Conservation (phyloP, 2,888 invertebrate genomes). For the Xestia rhomboidea region DNA sequence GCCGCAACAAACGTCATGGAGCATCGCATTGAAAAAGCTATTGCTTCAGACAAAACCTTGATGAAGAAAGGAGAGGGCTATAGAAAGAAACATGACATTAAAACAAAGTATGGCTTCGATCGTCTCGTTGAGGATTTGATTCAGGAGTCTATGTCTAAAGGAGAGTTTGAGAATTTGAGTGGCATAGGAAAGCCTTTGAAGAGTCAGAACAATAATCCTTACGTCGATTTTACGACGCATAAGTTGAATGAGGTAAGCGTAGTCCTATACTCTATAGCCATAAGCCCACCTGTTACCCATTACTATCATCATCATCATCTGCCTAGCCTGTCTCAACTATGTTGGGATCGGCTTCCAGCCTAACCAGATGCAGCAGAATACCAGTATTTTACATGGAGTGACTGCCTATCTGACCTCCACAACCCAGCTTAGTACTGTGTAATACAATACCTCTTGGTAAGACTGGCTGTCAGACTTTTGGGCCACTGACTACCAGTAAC, state of each 20-base stretch:
- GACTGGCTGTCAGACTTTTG: too few species aligned
- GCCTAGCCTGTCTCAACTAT: too few species aligned
- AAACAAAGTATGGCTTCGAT: conserved; percentile 96
- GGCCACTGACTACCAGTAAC: too few species aligned
- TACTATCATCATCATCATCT: neutral
- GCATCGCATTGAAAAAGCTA: conserved; percentile 92
- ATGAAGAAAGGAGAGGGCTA: conserved; percentile 91
- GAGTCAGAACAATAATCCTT: conserved; percentile 93
- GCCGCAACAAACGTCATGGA: conserved; percentile 92
- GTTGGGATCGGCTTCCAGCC: too few species aligned
- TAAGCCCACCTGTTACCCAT: neutral
- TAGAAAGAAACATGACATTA: conserved; percentile 92
- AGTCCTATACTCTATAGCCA: neutral
- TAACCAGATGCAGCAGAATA: too few species aligned
- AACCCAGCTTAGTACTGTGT: too few species aligned
- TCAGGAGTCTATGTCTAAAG: conserved; percentile 96
- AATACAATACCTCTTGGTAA: too few species aligned
- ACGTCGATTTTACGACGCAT: conserved; percentile 96
- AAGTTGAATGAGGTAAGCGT: conserved; percentile 93
- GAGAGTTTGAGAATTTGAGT: conserved; percentile 96
- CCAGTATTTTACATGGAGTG: too few species aligned
- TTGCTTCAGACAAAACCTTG: conserved; percentile 91
- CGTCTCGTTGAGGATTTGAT: conserved; percentile 97
- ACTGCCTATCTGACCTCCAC: too few species aligned
- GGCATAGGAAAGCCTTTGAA: conserved; percentile 96